phyloP scores from a whole-genome alignment of 2,797 vertebrate genomes.

The Tiaroga cobitis region DNA sequence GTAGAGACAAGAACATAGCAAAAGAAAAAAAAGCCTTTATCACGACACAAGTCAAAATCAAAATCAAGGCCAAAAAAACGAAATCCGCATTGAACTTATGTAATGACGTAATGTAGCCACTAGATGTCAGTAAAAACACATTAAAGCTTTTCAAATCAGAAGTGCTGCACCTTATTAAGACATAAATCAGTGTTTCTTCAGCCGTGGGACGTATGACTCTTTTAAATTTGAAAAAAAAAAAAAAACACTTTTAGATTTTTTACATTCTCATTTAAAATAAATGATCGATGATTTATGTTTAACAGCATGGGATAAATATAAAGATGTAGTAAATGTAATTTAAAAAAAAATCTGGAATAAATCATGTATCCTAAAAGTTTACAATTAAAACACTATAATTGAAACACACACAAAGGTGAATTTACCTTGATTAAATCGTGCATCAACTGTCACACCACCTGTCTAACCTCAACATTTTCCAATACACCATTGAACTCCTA shows the following conservation, averaged over 20 bases:
- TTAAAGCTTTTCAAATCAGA: background rate
- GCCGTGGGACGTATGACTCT: background rate
- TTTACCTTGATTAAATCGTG: background rate
- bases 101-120: background rate
- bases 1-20: background rate
- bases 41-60: too few species aligned
- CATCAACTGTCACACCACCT: background rate
- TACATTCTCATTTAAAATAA: background rate
- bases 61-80: background rate
- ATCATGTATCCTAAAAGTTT: background rate
- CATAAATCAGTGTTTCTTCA: background rate
- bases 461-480: background rate
- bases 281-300: background rate
- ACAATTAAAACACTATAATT: background rate
- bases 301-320: background rate
- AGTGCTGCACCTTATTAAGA: background rate
- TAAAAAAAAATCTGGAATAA: too few species aligned
- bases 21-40: background rate
- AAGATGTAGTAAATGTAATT: background rate
- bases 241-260: background rate
- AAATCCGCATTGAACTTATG: background rate
- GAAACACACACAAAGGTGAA: background rate
- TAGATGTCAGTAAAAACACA: constrained; percentile 43
- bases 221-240: too few species aligned
- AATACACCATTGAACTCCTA: background rate